These are phyloP conservation scores for Pomatostomus ruficeps DNA, from an alignment of 2,113 vertebrate genomes.

Conservation along the genomic window DNA sequence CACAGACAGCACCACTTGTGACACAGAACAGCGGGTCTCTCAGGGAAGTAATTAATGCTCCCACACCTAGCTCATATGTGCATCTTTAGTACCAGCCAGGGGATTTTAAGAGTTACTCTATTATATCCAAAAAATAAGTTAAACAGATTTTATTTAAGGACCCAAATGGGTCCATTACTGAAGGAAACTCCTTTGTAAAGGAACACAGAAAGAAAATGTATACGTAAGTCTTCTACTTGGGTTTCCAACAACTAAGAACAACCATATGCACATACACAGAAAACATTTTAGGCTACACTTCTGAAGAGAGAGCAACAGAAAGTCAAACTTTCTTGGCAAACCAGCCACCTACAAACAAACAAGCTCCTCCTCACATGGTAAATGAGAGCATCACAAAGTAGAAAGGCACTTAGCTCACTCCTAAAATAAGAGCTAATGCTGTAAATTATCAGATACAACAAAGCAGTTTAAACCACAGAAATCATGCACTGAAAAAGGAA, in stretches of 20 bases:
- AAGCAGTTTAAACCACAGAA: background rate
- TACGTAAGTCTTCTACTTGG: background rate
- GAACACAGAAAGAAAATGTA: background rate
- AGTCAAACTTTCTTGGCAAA: background rate
- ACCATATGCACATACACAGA: rapidly evolving
- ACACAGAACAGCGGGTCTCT: background rate
- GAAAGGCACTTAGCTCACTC: background rate
- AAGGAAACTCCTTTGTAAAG: background rate
- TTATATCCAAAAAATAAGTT: background rate
- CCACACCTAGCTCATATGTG: background rate
- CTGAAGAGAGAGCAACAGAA: background rate
- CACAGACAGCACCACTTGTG: background rate
- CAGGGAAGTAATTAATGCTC: background rate
- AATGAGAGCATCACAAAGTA: background rate
- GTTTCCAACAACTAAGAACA: background rate
- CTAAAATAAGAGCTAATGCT: background rate
- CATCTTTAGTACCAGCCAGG: background rate
- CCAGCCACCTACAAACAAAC: background rate
- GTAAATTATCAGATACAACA: background rate
- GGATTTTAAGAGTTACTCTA: background rate
- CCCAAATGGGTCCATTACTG: background rate
- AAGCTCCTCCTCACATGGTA: background rate
- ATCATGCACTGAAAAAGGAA: background rate
- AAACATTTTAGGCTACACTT: background rate
- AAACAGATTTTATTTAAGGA: background rate